A percentile compares a stretch with the other conserved stretches of the same genome.
phyloP scores from a whole-genome alignment of 2,888 invertebrate species.

The Stenodera caucasica region DNA sequence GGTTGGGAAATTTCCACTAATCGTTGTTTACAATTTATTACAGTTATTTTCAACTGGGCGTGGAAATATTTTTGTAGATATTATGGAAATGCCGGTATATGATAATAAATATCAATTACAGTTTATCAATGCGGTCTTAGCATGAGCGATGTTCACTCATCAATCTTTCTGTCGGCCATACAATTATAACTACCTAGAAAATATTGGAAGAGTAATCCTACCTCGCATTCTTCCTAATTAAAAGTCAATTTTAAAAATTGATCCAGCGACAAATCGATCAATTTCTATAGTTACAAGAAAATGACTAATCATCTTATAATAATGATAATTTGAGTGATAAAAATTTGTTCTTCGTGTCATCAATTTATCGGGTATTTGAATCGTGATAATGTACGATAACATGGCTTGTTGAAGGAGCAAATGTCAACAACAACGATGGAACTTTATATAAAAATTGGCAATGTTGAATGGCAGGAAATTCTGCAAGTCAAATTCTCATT shows the following conservation, averaged over 20 bases:
- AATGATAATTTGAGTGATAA: constrained; percentile 27
- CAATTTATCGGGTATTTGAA: constrained; percentile 53
- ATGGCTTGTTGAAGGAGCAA: constrained; percentile 46
- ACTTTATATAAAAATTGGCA: constrained; percentile 15
- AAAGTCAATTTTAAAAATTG: constrained; percentile 8
- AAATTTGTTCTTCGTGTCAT: too few species aligned
- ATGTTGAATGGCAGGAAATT: constrained; percentile 14
- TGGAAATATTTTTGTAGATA: background rate
- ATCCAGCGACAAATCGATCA: constrained; percentile 1
- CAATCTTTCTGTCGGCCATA: constrained; percentile 25
- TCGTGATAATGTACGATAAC: constrained; percentile 48
- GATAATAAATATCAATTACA: constrained; percentile 30
- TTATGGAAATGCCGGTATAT: constrained; percentile 11
- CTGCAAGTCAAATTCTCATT: constrained; percentile 47
- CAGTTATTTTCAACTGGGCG: constrained; percentile 1
- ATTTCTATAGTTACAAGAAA: too few species aligned
- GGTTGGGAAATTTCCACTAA: background rate
- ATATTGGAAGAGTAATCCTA: constrained; percentile 25
- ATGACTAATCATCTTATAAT: too few species aligned
- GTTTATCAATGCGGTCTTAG: constrained; percentile 16
- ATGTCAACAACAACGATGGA: constrained; percentile 30
- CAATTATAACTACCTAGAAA: constrained; percentile 19
- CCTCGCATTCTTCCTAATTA: constrained; percentile 26
- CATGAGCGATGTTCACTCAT: constrained; percentile 17
- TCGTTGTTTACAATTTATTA: constrained; percentile 1